Percentiles rank a stretch among this genome's conserved stretches.
These are phyloP conservation scores for Prenolepis imparis DNA, from an alignment of 2,888 invertebrate genomes.

Conservation along the genomic window DNA sequence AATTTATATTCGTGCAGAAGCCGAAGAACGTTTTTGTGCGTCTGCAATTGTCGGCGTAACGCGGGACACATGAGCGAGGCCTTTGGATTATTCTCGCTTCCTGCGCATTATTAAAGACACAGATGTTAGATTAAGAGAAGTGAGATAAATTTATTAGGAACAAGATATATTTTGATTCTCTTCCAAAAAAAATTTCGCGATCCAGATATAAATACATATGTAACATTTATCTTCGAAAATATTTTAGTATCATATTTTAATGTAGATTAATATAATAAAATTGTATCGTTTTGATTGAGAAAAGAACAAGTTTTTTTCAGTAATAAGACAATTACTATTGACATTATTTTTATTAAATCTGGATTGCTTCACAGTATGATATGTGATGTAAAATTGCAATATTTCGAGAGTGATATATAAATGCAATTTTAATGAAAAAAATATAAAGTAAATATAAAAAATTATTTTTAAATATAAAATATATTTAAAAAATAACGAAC, in stretches of 20 bases:
- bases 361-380: neutral
- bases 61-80: slow-evolving; percentile 34
- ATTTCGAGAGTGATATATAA: neutral
- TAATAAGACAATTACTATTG: neutral
- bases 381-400: too few relatives aligned
- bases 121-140: neutral
- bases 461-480: too few relatives aligned
- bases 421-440: neutral
- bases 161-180: too few relatives aligned
- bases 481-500: too few relatives aligned
- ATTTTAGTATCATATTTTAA: neutral
- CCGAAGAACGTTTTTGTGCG: slow-evolving; percentile 75
- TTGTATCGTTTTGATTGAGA: neutral
- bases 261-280: neutral
- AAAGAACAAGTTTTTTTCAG: neutral
- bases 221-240: neutral
- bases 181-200: neutral
- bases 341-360: neutral
- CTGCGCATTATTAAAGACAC: neutral
- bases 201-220: neutral
- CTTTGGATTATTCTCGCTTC: neutral
- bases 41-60: slow-evolving; percentile 30
- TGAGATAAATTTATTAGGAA: neutral
- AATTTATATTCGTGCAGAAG: slow-evolving; percentile 73
- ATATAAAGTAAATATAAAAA: too few relatives aligned